phyloP scores from a whole-genome alignment of 2,797 vertebrate species.

The Leontopithecus rosalia region DNA sequence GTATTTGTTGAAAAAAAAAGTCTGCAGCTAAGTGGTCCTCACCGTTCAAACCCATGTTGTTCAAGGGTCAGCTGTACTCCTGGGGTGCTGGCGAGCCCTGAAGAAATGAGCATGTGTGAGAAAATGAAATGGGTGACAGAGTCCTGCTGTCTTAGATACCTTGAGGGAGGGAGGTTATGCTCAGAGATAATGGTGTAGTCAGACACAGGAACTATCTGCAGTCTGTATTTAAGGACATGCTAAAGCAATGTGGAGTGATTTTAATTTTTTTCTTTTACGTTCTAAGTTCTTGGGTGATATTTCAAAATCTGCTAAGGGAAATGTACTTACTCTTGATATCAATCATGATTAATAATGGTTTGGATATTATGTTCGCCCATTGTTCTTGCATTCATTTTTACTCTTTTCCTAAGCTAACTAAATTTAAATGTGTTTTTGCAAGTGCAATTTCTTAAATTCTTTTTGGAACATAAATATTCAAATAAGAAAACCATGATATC shows the following conservation, averaged over 20 bases:
- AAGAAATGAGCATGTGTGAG: not conserved
- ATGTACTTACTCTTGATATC: not conserved
- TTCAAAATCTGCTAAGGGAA: conserved; percentile 36
- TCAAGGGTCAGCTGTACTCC: not conserved
- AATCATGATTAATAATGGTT: not conserved
- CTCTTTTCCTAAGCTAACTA: not conserved
- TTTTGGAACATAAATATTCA: conserved; percentile 26
- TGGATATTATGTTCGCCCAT: not conserved
- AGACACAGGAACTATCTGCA: not conserved
- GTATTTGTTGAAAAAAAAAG: not conserved
- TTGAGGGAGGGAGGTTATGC: not conserved
- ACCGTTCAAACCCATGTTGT: not conserved
- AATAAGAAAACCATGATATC: not conserved
- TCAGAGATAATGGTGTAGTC: not conserved
- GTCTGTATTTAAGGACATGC: not conserved
- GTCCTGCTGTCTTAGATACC: not conserved
- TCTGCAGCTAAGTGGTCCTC: too few species aligned
- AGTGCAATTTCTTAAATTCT: conserved; percentile 21
- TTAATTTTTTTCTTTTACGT: not conserved
- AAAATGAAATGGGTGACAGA: not conserved
- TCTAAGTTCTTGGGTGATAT: not conserved
- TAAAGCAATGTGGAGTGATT: not conserved
- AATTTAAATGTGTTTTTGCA: conserved; percentile 23
- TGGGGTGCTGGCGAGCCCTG: not conserved
- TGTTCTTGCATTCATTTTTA: not conserved